Evolutionary conservation across 2,113 vertebrate genomes (phyloP).

Genomic region (Hemibates koningsi): DNA sequence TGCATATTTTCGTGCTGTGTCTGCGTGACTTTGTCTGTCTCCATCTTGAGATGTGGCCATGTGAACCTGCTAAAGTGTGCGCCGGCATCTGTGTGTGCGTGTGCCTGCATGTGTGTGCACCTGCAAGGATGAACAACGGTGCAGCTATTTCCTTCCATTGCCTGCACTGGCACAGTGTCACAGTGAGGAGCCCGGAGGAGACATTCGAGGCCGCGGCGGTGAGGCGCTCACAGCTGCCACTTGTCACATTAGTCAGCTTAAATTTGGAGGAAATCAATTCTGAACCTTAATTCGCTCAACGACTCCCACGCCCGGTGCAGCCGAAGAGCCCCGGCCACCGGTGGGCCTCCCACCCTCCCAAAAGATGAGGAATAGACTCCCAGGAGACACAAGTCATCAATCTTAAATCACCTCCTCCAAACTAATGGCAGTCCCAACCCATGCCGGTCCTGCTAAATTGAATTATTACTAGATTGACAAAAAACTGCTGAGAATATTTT

Average conservation of each 20-base stretch:
- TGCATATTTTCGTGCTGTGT: not conserved
- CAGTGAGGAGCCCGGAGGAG: constrained; percentile 76
- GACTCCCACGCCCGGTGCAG: constrained; percentile 69
- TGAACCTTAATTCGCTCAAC: constrained; percentile 73
- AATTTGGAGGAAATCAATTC: constrained; percentile 78
- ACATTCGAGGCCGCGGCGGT: constrained; percentile 61
- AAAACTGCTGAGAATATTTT: constrained; percentile 70
- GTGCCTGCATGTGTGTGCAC: constrained; percentile 16
- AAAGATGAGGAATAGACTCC: constrained; percentile 63
- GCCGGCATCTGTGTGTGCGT: not conserved
- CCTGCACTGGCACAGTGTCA: constrained; percentile 65
- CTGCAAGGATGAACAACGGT: constrained; percentile 24
- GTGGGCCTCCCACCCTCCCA: not conserved
- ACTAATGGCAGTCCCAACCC: constrained; percentile 71
- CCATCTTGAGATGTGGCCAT: constrained; percentile 36
- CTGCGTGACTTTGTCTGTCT: constrained; percentile 52
- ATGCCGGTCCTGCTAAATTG: constrained; percentile 69
- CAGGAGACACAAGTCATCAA: constrained; percentile 76
- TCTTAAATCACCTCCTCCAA: constrained; percentile 74
- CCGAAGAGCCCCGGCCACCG: constrained; percentile 56
- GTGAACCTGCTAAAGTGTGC: constrained; percentile 13
- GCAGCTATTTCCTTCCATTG: constrained; percentile 39
- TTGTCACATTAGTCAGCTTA: constrained; percentile 78
- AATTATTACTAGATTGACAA: constrained; percentile 77
- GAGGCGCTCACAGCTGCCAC: constrained; percentile 73